Evolutionary conservation across 2,797 vertebrate species (phyloP).

Genomic region (Esox lucius): DNA sequence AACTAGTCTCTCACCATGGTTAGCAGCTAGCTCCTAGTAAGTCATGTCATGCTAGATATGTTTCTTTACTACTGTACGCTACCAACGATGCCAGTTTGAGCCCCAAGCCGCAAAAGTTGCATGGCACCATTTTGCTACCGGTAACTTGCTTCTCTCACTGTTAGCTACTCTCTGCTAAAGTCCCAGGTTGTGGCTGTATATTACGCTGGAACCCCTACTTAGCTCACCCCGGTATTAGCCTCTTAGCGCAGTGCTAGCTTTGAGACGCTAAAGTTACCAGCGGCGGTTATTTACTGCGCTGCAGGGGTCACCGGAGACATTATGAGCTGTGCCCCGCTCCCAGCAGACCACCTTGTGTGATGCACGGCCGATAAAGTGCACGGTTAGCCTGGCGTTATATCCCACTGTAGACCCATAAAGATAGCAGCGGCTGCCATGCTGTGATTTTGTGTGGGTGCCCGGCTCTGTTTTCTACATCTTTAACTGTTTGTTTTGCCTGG

Average conservation of each 20-base stretch:
- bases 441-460: slow-evolving; percentile 34
- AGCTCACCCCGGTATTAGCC: slow-evolving; percentile 31
- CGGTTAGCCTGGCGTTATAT: slow-evolving; percentile 27
- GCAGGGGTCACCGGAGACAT: slow-evolving; percentile 48
- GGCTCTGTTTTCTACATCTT: slow-evolving; percentile 27
- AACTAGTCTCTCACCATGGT: background rate
- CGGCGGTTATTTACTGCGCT: slow-evolving; percentile 56
- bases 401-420: slow-evolving; percentile 32
- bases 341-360: slow-evolving; percentile 48
- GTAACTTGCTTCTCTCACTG: slow-evolving; percentile 23
- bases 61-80: no score
- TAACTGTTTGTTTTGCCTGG: slow-evolving; percentile 26
- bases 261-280: slow-evolving; percentile 15
- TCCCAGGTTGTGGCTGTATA: slow-evolving; percentile 54
- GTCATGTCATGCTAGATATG: no score
- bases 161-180: slow-evolving; percentile 20
- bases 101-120: background rate
- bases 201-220: slow-evolving; percentile 21
- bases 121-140: background rate
- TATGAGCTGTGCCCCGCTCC: slow-evolving; percentile 44
- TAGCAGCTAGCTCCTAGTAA: no score
- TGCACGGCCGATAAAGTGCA: slow-evolving; percentile 56
- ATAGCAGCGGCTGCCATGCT: slow-evolving; percentile 37
- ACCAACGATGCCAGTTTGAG: background rate
- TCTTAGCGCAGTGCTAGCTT: slow-evolving; percentile 34